Percentiles rank a stretch among this genome's conserved stretches.
Evolutionary conservation across 2,113 vertebrate species (phyloP).

Genomic region (Caranx melampygus): DNA sequence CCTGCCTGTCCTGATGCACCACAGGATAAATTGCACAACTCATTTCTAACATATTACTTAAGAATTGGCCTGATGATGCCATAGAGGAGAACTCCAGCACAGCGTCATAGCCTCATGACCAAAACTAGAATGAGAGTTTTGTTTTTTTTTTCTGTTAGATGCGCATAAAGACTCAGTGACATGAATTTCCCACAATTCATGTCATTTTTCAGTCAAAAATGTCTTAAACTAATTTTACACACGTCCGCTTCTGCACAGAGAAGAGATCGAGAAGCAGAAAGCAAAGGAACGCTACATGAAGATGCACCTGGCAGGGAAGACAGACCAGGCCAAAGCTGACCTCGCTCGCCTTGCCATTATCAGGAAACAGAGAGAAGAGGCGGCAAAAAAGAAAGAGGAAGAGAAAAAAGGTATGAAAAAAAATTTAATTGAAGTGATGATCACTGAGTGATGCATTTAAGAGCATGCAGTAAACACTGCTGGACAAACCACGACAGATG

Average conservation of each 20-base stretch:
- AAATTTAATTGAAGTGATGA: not conserved
- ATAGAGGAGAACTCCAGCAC: too few relatives aligned
- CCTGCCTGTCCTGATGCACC: not conserved
- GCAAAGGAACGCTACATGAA: constrained; percentile 99
- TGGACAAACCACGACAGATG: not conserved
- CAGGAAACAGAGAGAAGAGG: constrained; percentile 96
- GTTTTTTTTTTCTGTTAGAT: not conserved
- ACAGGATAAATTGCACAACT: not conserved
- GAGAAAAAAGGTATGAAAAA: constrained; percentile 90
- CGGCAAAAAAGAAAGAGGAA: constrained; percentile 94
- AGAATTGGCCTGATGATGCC: not conserved
- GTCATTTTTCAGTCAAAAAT: not conserved
- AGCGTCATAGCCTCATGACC: not conserved
- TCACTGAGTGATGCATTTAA: not conserved
- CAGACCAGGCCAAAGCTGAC: constrained; percentile 97
- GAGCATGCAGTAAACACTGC: not conserved
- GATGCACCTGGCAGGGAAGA: constrained; percentile 98
- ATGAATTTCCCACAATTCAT: not conserved
- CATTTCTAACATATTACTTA: not conserved
- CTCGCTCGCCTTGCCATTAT: constrained; percentile 96
- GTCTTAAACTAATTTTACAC: constrained; percentile 5
- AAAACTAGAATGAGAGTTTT: not conserved
- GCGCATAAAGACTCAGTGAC: not conserved
- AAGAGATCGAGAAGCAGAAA: constrained; percentile 98
- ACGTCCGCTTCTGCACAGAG: constrained; percentile 80